Evolutionary conservation across 2,113 vertebrate species (phyloP).

Genomic region (Nerophis ophidion): DNA sequence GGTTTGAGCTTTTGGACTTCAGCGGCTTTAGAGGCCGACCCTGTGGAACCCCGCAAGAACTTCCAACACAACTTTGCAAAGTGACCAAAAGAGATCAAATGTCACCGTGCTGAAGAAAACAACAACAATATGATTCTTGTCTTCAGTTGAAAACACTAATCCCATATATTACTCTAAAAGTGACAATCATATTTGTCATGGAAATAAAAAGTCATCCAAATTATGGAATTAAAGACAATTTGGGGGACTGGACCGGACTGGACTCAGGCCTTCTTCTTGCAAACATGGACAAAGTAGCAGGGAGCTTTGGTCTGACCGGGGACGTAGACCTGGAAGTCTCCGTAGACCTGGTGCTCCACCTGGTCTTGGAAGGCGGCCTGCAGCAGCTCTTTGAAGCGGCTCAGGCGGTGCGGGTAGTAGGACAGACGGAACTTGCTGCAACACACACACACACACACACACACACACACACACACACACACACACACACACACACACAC

Average conservation of each 20-base stretch:
- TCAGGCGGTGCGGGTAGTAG: conserved; percentile 88
- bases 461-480: conserved; percentile 14
- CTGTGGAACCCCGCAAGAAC: background rate
- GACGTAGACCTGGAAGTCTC: conserved; percentile 85
- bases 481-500: conserved; percentile 16
- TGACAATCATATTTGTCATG: too few relatives aligned
- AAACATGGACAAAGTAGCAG: conserved; percentile 96
- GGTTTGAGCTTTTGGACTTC: background rate
- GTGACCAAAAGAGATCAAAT: background rate
- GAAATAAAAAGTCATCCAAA: too few relatives aligned
- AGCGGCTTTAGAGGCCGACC: background rate
- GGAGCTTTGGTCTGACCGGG: conserved; percentile 73
- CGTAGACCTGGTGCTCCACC: conserved; percentile 83
- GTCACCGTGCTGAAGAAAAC: background rate
- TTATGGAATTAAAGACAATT: background rate
- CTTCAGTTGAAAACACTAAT: too few relatives aligned
- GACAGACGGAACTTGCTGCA: conserved; percentile 92
- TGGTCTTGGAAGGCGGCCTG: conserved; percentile 78
- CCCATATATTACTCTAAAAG: too few relatives aligned
- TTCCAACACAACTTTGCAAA: background rate
- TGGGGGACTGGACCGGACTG: too few relatives aligned
- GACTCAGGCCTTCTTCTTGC: conserved; percentile 76
- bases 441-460: background rate
- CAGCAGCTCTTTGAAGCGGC: conserved; percentile 82
- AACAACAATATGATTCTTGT: background rate